phyloP scores from a whole-genome alignment of 2,113 vertebrate species.

The Geococcyx californianus region DNA sequence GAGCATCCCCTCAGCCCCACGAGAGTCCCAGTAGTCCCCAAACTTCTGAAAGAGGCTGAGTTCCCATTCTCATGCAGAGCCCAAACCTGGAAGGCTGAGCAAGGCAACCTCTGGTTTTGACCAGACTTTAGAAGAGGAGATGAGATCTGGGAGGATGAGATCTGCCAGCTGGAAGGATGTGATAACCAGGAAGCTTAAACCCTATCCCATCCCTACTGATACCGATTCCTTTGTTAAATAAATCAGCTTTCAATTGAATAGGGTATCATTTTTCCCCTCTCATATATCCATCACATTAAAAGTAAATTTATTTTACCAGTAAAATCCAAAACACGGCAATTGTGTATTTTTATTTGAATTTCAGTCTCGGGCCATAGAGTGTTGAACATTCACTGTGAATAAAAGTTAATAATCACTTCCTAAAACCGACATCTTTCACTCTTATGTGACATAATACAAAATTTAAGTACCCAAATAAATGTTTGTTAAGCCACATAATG shows the following conservation, averaged over 20 bases:
- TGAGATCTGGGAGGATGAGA: neutral
- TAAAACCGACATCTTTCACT: neutral
- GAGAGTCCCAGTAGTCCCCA: neutral
- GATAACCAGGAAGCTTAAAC: neutral
- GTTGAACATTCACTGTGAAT: neutral
- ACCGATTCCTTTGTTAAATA: neutral
- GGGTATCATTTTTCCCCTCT: neutral
- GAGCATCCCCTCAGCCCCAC: neutral
- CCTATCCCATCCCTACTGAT: neutral
- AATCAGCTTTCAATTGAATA: neutral
- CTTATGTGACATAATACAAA: neutral
- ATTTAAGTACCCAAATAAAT: conserved; percentile 17
- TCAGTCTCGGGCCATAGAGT: neutral
- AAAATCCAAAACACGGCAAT: neutral
- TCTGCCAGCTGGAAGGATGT: neutral
- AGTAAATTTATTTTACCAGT: neutral
- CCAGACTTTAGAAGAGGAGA: neutral
- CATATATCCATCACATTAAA: neutral
- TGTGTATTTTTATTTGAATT: neutral
- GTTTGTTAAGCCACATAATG: neutral
- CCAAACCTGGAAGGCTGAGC: neutral
- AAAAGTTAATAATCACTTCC: conserved; percentile 24
- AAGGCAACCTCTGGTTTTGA: neutral
- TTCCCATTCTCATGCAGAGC: neutral
- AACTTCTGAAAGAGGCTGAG: neutral